A percentile compares a stretch with the other conserved stretches of the same genome.
Evolutionary conservation across 1,140 invertebrate genomes (phyloP).

Genomic region (Lamellibrachia luymesi): DNA sequence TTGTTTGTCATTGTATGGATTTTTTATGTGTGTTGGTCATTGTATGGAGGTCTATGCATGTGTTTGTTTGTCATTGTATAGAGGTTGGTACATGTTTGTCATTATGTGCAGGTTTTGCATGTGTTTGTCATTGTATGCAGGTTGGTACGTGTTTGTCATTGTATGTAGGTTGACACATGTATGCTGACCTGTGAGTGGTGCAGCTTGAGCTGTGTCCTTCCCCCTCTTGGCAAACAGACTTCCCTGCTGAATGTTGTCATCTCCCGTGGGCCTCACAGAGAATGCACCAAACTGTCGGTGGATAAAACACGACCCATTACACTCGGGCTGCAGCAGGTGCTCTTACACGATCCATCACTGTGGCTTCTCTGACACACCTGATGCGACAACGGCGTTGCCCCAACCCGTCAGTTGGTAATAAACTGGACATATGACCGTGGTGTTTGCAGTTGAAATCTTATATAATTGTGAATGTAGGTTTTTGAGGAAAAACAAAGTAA

Average conservation of each 20-base stretch:
- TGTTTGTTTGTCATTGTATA: neutral
- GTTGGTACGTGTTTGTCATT: no score
- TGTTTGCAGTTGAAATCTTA: no score
- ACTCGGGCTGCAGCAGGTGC: no score
- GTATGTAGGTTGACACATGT: neutral
- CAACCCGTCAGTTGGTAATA: no score
- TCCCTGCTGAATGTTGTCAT: neutral
- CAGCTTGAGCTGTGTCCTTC: conserved; percentile 12
- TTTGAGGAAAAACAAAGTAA: no score
- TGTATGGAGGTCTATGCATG: neutral
- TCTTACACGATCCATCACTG: no score
- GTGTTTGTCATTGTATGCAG: no score
- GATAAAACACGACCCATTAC: neutral
- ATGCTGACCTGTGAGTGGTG: neutral
- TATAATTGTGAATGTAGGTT: no score
- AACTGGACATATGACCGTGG: no score
- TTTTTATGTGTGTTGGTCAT: neutral
- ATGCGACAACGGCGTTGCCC: no score
- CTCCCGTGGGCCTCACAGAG: neutral
- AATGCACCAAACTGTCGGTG: neutral
- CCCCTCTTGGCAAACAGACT: conserved; percentile 15
- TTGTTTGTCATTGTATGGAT: neutral
- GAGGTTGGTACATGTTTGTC: neutral
- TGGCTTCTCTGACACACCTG: no score
- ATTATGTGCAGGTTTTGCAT: no score